These are phyloP conservation scores for Montifringilla adamsi DNA, from an alignment of 2,113 vertebrate species.

Conservation along the genomic window DNA sequence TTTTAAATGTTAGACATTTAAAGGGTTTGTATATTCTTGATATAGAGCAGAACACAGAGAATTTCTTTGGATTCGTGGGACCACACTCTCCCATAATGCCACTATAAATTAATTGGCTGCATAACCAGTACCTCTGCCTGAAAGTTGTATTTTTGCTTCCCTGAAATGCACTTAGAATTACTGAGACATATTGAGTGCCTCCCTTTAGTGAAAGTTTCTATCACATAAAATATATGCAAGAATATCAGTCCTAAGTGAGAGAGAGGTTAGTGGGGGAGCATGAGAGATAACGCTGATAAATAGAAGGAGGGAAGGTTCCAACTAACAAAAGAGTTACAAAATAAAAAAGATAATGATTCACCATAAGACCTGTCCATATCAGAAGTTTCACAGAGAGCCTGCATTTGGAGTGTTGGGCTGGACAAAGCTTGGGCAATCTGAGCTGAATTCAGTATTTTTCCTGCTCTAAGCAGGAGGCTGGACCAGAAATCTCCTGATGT, in stretches of 20 bases:
- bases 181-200: not conserved
- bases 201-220: not conserved
- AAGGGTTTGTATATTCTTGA: not conserved
- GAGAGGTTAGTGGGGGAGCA: not conserved
- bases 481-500: not conserved
- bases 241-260: not conserved
- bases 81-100: not conserved
- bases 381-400: not conserved
- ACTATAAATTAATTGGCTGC: not conserved
- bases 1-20: conserved; percentile 30
- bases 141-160: conserved; percentile 11
- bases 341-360: not conserved
- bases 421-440: not conserved
- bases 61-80: not conserved
- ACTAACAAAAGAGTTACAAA: not conserved
- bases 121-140: not conserved
- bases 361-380: not conserved
- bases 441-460: not conserved
- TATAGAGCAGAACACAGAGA: not conserved
- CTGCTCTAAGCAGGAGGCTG: not conserved
- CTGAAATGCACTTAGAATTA: not conserved
- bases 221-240: not conserved
- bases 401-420: not conserved
- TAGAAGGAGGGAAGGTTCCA: not conserved
- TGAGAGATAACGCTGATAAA: not conserved